phyloP scores from a whole-genome alignment of 2,797 vertebrate genomes.

The Lithobates sylvaticus region DNA sequence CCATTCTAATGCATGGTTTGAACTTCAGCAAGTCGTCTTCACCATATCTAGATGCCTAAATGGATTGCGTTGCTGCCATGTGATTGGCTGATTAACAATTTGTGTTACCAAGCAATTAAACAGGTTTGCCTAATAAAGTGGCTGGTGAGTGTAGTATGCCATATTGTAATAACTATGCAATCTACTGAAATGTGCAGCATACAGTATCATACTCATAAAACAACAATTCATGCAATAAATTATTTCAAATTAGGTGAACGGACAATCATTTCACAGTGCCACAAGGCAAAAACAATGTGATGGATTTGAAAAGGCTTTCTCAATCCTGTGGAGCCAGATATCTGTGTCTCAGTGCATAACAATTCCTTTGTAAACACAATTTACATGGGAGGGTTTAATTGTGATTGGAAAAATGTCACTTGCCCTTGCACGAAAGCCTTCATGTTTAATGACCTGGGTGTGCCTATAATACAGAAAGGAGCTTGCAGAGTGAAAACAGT shows the following conservation, averaged over 20 bases:
- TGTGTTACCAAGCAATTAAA: too few relatives aligned
- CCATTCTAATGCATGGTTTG: too few relatives aligned
- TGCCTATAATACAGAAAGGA: conserved; percentile 52
- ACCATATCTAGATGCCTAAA: too few relatives aligned
- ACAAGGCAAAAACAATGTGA: conserved; percentile 3
- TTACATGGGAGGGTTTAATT: conserved; percentile 50
- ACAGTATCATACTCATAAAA: too few relatives aligned
- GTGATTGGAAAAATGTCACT: conserved; percentile 55
- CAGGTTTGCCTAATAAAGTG: too few relatives aligned
- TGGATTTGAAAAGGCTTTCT: conserved; percentile 6
- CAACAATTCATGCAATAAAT: too few relatives aligned
- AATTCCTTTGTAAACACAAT: conserved; percentile 54
- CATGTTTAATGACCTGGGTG: conserved; percentile 59
- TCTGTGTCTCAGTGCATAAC: neutral
- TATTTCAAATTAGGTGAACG: neutral
- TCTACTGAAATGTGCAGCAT: too few relatives aligned
- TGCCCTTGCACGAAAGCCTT: conserved; percentile 64
- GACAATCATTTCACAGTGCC: conserved; percentile 5
- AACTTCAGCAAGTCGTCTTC: too few relatives aligned
- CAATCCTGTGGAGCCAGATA: conserved; percentile 22
- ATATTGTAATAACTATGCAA: too few relatives aligned
- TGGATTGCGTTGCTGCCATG: too few relatives aligned
- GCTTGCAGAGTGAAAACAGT: conserved; percentile 19
- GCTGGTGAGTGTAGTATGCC: too few relatives aligned
- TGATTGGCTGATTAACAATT: too few relatives aligned